Conservation (phyloP, 2,113 vertebrate genomes). For the Perca fluviatilis region DNA sequence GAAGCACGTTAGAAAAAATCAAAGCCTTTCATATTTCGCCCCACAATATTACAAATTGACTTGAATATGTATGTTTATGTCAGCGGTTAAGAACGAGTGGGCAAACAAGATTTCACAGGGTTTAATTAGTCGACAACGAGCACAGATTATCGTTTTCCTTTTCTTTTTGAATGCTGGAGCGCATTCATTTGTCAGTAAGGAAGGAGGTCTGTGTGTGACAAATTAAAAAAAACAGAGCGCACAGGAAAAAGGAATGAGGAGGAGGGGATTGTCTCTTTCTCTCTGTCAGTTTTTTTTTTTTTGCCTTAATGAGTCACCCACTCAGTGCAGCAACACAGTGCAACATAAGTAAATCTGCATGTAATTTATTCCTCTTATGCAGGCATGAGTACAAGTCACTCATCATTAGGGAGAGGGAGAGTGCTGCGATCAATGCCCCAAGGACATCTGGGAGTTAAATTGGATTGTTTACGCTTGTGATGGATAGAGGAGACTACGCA, state of each 20-base stretch:
- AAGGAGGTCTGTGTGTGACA: conserved; percentile 21
- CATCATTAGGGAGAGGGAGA: conserved; percentile 50
- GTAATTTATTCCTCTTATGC: conserved; percentile 54
- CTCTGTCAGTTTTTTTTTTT: conserved; percentile 1
- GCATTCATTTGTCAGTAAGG: conserved; percentile 8
- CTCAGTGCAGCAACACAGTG: conserved; percentile 43
- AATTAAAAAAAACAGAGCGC: conserved; percentile 2
- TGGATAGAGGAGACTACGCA: conserved; percentile 1
- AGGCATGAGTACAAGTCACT: conserved; percentile 52
- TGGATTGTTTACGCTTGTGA: conserved; percentile 65
- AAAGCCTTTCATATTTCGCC: neutral
- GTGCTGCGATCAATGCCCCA: conserved; percentile 50
- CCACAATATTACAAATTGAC: neutral
- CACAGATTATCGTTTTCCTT: neutral
- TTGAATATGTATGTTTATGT: neutral
- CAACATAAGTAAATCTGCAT: conserved; percentile 36
- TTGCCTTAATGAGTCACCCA: conserved; percentile 47
- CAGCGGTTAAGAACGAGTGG: neutral
- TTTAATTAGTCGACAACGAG: conserved; percentile 52
- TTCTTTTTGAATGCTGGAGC: conserved; percentile 34
- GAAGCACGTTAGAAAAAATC: neutral
- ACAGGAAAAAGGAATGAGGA: conserved; percentile 27
- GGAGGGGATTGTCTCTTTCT: conserved; percentile 53
- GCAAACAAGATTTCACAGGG: neutral
- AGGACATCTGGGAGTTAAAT: conserved; percentile 60